Evolutionary conservation across 1,140 invertebrate species (phyloP), one percentile per base, ranked within the genome.

Genomic region (Calliopsis andreniformis): DNA sequence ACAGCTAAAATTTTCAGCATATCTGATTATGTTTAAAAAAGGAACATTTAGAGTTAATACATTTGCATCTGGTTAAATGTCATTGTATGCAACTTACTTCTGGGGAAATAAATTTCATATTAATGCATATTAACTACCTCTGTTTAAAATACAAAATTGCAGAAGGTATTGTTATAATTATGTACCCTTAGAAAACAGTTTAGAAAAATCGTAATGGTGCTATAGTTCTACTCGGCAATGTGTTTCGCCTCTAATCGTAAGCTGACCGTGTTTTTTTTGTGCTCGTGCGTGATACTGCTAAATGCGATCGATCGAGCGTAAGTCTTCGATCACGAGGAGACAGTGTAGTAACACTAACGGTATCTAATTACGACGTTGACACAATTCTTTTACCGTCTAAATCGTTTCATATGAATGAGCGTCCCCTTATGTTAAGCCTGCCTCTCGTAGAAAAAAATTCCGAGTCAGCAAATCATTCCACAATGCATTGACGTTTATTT

Each of bases 371-470:
- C 69, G 23, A 71, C 10, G 56, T 49, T 71, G 53, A 62, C 69
- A 71, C 69, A 62, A 61, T 71, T 71, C 56, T 42, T 51, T n/a
- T 28, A 25, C 28, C 45, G 25, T 39, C 30, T 39, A 28, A 49
- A 62, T 71, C 42, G 30, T 69, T 69, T 69, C 53, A 58, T 58
- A 69, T 69, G 67, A 69, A 69, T 69, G 67, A 69, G 45, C 49
- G 32, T 55, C 64, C 32, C 16, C 23, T 53, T 67, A 39, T 35
- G 28, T 14, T 66, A 49, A 49, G 32, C 28, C 4, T 10, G n/a
- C 2, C 16, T 4, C 7, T 18, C 16, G 28, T 14, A 14, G 0
- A n/a, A 51, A 20, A 35, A 32, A 20, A 3, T 30, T 25, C n/a
- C n/a, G n/a, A 16, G n/a, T 6, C 25, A 7, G 2, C 12, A 23